Conservation (phyloP, 2,797 vertebrate genomes). For the Neosilurus mollespiculum region DNA sequence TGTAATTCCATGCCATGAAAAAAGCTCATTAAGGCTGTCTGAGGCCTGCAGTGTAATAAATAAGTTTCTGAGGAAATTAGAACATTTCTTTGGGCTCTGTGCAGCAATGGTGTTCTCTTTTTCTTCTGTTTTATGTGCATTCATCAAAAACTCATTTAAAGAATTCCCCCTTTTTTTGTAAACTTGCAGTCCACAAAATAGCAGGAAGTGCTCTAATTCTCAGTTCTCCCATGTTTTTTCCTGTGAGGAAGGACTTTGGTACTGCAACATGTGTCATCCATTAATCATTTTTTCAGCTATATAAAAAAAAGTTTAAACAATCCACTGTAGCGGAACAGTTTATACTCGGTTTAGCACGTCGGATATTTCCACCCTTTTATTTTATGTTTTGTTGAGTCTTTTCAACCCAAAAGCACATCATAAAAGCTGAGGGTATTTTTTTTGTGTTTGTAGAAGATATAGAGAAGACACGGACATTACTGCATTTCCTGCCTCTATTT, state of each 20-base stretch:
- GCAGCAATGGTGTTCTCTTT: not conserved
- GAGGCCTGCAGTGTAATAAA: not conserved
- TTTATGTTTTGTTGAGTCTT: not conserved
- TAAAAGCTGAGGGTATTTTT: constrained; percentile 58
- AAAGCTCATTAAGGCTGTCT: not conserved
- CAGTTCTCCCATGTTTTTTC: constrained; percentile 35
- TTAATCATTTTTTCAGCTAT: constrained; percentile 1
- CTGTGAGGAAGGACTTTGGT: constrained; percentile 1
- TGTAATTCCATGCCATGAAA: not conserved
- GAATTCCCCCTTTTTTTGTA: not conserved
- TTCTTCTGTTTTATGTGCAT: not conserved
- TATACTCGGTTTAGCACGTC: not conserved
- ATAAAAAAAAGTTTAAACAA: not conserved
- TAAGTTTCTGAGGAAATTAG: not conserved
- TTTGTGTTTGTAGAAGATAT: constrained; percentile 59
- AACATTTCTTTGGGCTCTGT: not conserved
- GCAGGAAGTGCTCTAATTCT: constrained; percentile 45
- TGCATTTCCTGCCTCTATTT: constrained; percentile 71
- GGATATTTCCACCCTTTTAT: not conserved
- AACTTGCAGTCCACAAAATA: not conserved
- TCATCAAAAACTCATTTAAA: not conserved
- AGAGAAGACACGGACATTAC: constrained; percentile 60
- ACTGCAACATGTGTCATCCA: constrained; percentile 17
- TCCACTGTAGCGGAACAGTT: not conserved
- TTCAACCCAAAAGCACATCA: constrained; percentile 9